These are phyloP conservation scores for Isotomurus palustris DNA, from an alignment of 2,888 invertebrate species.

Conservation along the genomic window DNA sequence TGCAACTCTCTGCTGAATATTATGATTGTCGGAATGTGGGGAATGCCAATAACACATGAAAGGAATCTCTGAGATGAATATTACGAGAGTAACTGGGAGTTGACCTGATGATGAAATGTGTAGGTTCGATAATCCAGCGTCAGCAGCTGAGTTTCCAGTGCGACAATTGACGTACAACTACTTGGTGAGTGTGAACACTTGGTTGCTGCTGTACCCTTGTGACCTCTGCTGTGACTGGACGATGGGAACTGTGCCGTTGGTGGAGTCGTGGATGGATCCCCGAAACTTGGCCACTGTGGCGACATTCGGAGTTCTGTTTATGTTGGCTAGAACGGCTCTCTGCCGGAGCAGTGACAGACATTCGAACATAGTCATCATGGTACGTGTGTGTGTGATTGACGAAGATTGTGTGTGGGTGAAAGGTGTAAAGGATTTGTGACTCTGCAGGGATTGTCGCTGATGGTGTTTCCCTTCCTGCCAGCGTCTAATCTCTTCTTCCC, in stretches of 20 bases:
- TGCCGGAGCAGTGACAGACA: slow-evolving; percentile 53
- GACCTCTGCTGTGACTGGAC: slow-evolving; percentile 95
- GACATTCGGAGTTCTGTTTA: slow-evolving; percentile 57
- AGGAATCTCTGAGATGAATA: no score
- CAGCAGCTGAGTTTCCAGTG: slow-evolving; percentile 74
- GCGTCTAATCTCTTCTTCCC: slow-evolving; percentile 97
- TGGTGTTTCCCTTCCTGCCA: slow-evolving; percentile 87
- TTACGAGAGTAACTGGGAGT: no score
- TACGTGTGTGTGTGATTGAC: no score
- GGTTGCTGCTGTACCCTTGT: slow-evolving; percentile 83
- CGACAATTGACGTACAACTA: slow-evolving; percentile 91
- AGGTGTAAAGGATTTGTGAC: slow-evolving; percentile 13
- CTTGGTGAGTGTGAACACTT: slow-evolving; percentile 81
- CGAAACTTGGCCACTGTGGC: slow-evolving; percentile 75
- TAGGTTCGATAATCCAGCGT: slow-evolving; percentile 95
- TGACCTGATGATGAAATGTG: no score
- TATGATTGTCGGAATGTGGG: no score
- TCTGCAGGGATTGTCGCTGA: slow-evolving; percentile 71
- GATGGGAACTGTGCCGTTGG: slow-evolving; percentile 88
- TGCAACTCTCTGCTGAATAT: no score
- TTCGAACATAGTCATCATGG: slow-evolving; percentile 46
- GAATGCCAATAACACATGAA: no score
- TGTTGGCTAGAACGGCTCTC: slow-evolving; percentile 46
- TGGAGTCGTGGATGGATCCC: slow-evolving; percentile 71
- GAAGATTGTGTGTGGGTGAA: no score